Evolutionary conservation across 2,888 invertebrate species (phyloP).

Genomic region (Slavum lentiscoides): DNA sequence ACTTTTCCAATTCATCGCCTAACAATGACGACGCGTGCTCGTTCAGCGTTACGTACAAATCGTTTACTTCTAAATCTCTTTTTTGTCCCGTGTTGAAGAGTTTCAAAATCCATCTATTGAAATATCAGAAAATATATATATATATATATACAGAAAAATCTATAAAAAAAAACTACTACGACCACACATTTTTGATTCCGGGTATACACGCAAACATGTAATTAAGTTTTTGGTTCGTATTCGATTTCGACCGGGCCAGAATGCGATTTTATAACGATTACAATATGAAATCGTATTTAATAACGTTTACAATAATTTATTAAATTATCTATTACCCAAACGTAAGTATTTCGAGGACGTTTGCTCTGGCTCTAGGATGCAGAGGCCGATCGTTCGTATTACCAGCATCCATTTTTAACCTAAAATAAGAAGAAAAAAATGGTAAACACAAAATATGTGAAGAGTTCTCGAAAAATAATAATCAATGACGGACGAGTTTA

Average conservation of each 20-base stretch:
- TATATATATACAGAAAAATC: too few relatives aligned
- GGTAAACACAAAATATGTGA: too few relatives aligned
- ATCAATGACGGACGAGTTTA: too few relatives aligned
- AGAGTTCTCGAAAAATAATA: too few relatives aligned
- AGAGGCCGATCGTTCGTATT: conserved; percentile 61
- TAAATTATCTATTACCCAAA: conserved; percentile 66
- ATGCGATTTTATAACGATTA: not conserved
- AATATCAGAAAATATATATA: not conserved
- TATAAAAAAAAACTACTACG: too few relatives aligned
- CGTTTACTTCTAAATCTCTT: conserved; percentile 72
- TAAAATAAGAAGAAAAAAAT: not conserved
- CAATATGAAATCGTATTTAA: not conserved
- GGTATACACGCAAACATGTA: too few relatives aligned
- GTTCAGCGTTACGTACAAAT: conserved; percentile 72
- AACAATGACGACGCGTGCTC: conserved; percentile 70
- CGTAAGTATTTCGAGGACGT: conserved; percentile 67
- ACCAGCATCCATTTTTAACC: conserved; percentile 7
- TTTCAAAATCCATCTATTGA: conserved; percentile 73
- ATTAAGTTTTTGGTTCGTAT: too few relatives aligned
- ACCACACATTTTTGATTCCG: too few relatives aligned
- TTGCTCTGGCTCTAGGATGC: conserved; percentile 67
- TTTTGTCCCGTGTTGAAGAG: conserved; percentile 75
- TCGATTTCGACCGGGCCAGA: too few relatives aligned
- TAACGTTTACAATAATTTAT: not conserved
- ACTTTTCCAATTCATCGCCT: conserved; percentile 72